phyloP scores from a whole-genome alignment of 2,113 vertebrate species.

The Chiloscyllium plagiosum region DNA sequence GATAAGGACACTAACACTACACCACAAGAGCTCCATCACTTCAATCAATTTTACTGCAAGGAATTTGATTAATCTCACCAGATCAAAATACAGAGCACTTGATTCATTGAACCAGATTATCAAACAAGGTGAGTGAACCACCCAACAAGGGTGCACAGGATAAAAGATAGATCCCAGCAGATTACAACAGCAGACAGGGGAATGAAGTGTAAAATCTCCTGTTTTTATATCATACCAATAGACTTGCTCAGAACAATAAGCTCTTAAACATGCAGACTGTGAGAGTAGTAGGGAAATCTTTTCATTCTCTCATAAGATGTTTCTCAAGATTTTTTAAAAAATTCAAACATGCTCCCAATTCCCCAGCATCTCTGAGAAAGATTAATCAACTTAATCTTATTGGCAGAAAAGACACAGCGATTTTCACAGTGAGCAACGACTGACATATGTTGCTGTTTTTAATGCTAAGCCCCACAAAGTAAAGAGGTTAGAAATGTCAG shows the following conservation, averaged over 20 bases:
- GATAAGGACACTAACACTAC: too few species aligned
- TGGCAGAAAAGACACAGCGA: neutral
- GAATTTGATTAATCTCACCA: neutral
- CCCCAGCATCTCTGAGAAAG: neutral
- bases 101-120: neutral
- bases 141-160: too few species aligned
- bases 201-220: neutral
- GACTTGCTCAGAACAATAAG: neutral
- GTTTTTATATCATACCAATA: neutral
- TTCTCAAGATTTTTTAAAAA: neutral
- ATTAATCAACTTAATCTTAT: neutral
- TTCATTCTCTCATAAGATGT: neutral
- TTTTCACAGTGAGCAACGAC: neutral
- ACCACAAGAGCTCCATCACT: too few species aligned
- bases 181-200: neutral
- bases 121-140: neutral
- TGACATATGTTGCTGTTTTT: neutral
- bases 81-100: neutral
- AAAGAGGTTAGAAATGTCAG: neutral
- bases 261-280: neutral
- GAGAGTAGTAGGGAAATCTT: neutral
- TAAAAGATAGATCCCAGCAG: neutral
- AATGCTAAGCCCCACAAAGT: neutral
- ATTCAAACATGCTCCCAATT: neutral
- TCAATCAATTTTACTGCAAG: neutral